Percentiles rank a stretch among this genome's conserved stretches.
phyloP scores from a whole-genome alignment of 1,140 invertebrate genomes.

The Philotrypesis tridentata region DNA sequence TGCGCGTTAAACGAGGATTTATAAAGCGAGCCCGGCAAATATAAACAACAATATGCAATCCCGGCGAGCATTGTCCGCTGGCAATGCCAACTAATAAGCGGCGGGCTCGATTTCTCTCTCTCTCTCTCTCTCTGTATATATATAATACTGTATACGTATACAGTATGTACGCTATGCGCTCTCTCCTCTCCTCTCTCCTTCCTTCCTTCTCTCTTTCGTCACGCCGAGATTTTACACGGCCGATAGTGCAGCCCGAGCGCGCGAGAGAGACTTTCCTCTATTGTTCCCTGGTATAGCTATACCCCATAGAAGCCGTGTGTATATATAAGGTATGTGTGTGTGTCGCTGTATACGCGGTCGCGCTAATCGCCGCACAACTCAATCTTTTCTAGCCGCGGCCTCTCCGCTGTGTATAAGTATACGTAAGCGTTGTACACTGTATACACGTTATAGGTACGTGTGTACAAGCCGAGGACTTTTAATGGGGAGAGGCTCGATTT shows the following conservation, averaged over 20 bases:
- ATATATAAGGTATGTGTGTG: too few species aligned
- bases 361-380: constrained; percentile 43
- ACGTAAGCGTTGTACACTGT: neutral
- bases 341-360: neutral
- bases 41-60: constrained; percentile 74
- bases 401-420: too few species aligned
- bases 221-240: constrained; percentile 41
- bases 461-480: neutral
- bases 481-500: constrained; percentile 12
- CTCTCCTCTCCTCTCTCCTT: neutral
- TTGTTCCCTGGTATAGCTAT: constrained; percentile 39
- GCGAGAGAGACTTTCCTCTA: constrained; percentile 23
- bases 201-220: constrained; percentile 21
- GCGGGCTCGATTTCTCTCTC: neutral
- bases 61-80: constrained; percentile 65
- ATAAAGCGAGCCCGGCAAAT: constrained; percentile 65
- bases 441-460: too few species aligned
- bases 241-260: neutral
- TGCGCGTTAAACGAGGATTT: constrained; percentile 73
- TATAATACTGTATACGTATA: neutral
- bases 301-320: too few species aligned
- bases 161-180: neutral
- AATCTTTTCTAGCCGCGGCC: constrained; percentile 16
- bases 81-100: constrained; percentile 63
- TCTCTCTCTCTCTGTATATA: neutral